Evolutionary conservation across 2,888 invertebrate genomes (phyloP).

Genomic region (Chymomyza procnemis): DNA sequence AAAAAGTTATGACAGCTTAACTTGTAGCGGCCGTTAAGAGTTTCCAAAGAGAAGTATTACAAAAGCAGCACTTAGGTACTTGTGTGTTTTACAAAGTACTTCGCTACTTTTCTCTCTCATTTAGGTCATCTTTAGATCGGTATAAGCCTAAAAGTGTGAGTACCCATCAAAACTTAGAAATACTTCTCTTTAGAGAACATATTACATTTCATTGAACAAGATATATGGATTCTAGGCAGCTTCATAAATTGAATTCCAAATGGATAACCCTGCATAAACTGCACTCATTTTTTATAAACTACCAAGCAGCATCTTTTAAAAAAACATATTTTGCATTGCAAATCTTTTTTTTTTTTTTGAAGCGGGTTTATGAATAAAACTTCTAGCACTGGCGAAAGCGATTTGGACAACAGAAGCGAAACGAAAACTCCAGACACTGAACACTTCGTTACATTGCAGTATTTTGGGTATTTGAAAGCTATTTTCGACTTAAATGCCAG

Average conservation of each 20-base stretch:
- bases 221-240: too few species aligned
- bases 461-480: neutral
- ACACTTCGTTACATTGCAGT: neutral
- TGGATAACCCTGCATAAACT: neutral
- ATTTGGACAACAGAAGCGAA: neutral
- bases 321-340: neutral
- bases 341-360: neutral
- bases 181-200: too few species aligned
- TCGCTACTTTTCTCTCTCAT: too few species aligned
- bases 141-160: too few species aligned
- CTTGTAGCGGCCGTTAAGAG: constrained; percentile 14
- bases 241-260: neutral
- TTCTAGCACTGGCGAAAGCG: neutral
- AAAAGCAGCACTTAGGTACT: too few species aligned
- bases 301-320: neutral
- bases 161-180: too few species aligned
- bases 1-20: constrained; percentile 4
- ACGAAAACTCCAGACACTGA: neutral
- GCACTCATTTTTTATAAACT: neutral
- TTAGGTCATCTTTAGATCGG: too few species aligned
- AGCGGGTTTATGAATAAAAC: neutral
- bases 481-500: neutral
- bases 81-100: too few species aligned
- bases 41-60: constrained; percentile 6
- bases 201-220: too few species aligned